phyloP scores from a whole-genome alignment of 2,888 invertebrate species.

The Mechanitis messenoides region DNA sequence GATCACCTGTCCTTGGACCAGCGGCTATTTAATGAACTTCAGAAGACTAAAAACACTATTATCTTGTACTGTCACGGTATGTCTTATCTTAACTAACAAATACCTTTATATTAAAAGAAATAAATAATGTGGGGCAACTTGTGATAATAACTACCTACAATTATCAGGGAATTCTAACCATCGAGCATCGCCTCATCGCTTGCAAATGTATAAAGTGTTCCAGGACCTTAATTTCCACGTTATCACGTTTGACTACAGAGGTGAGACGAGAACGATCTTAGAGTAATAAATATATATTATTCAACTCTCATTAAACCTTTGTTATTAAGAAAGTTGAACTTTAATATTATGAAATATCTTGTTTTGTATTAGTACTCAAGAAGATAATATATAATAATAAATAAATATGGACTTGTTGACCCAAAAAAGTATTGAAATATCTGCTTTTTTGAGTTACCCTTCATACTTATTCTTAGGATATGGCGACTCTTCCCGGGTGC shows the following conservation, averaged over 20 bases:
- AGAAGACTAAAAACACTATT: slow-evolving; percentile 41
- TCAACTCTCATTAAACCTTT: not conserved
- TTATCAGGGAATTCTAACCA: slow-evolving; percentile 59
- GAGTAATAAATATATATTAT: not conserved
- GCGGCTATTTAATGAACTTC: slow-evolving; percentile 43
- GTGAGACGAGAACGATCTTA: slow-evolving; percentile 29
- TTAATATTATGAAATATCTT: no score
- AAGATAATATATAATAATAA: no score
- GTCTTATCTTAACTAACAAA: no score
- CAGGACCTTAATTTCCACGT: slow-evolving; percentile 58
- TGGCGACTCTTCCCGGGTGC: slow-evolving; percentile 82
- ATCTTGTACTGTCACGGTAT: slow-evolving; percentile 59
- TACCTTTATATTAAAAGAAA: no score
- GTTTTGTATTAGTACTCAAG: no score
- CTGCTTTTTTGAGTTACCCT: not conserved
- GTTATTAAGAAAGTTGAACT: not conserved
- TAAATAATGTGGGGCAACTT: no score
- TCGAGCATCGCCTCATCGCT: slow-evolving; percentile 52
- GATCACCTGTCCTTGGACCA: slow-evolving; percentile 36
- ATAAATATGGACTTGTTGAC: no score
- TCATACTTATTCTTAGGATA: slow-evolving; percentile 72
- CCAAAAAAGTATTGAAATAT: no score
- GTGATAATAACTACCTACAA: not conserved
- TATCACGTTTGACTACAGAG: slow-evolving; percentile 61
- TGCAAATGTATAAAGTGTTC: slow-evolving; percentile 59